Evolutionary conservation across 2,113 vertebrate species (phyloP).

Genomic region (Aleadryas rufinucha): DNA sequence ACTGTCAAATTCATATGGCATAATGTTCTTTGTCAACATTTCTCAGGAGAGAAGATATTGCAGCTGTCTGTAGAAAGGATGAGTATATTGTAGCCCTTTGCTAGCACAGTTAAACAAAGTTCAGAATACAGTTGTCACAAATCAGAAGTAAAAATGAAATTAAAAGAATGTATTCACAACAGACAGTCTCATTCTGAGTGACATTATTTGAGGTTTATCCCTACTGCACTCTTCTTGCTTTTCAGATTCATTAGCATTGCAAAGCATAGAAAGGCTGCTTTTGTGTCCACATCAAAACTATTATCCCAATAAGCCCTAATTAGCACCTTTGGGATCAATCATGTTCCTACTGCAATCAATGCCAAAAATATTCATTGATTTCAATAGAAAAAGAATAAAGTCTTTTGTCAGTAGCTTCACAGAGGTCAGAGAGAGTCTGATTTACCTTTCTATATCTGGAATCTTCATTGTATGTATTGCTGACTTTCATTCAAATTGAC

Average conservation of each 20-base stretch:
- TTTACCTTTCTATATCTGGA: background rate
- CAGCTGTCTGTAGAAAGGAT: background rate
- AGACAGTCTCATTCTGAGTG: background rate
- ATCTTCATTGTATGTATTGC: background rate
- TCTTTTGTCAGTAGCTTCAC: background rate
- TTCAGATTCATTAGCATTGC: slow-evolving; percentile 10
- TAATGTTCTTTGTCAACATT: background rate
- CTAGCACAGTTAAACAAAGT: background rate
- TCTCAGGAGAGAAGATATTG: background rate
- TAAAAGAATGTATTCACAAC: background rate
- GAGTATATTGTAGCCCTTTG: background rate
- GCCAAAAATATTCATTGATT: background rate
- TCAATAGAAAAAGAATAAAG: background rate
- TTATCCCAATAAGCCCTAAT: slow-evolving; percentile 28
- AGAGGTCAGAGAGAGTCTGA: background rate
- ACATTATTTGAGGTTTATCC: background rate
- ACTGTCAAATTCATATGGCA: background rate
- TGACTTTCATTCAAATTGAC: background rate
- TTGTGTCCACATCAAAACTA: slow-evolving; percentile 35
- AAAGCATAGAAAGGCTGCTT: background rate
- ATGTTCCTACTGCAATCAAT: background rate
- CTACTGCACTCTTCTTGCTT: background rate
- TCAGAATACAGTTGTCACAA: background rate
- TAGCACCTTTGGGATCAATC: slow-evolving; percentile 41
- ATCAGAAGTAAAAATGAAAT: background rate